phyloP scores from a whole-genome alignment of 2,888 invertebrate genomes.

The Volucella zonaria region DNA sequence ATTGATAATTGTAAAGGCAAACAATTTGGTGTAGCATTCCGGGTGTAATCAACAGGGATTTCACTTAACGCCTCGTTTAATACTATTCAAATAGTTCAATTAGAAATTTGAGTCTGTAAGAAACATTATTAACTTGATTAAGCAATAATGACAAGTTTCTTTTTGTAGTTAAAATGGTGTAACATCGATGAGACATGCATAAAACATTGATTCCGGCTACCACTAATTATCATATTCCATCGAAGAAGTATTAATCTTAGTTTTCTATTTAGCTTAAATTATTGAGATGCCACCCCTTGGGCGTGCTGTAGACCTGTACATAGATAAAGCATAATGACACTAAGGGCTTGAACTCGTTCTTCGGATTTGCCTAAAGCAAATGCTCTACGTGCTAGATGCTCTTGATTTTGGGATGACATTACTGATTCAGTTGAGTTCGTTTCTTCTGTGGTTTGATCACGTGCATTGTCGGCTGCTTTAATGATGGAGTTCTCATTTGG shows the following conservation, averaged over 20 bases:
- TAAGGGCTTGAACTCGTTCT: conserved; percentile 93
- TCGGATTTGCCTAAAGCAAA: conserved; percentile 87
- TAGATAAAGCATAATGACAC: conserved; percentile 96
- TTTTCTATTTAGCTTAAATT: conserved; percentile 47
- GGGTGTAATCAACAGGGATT: conserved; percentile 41
- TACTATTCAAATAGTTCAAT: conserved; percentile 15
- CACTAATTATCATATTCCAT: conserved; percentile 10
- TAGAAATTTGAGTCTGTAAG: neutral
- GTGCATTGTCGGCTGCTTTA: conserved; percentile 46
- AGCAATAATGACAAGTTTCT: neutral
- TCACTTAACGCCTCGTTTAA: conserved; percentile 33
- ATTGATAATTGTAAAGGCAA: conserved; percentile 71
- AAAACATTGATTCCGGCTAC: conserved; percentile 26
- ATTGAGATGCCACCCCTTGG: conserved; percentile 80
- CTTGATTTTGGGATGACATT: conserved; percentile 55
- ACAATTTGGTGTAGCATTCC: conserved; percentile 62
- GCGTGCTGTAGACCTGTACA: conserved; percentile 93
- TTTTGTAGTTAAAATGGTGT: neutral
- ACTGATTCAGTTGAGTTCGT: conserved; percentile 54
- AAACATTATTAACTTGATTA: conserved; percentile 31
- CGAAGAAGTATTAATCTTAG: conserved; percentile 5
- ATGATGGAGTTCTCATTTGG: conserved; percentile 59
- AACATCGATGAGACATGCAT: conserved; percentile 37
- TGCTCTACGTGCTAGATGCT: conserved; percentile 77
- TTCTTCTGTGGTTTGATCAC: conserved; percentile 9